Evolutionary conservation across 1,140 invertebrate species (phyloP), one percentile per base, ranked within the genome.

Genomic region (Penaeus japonicus): DNA sequence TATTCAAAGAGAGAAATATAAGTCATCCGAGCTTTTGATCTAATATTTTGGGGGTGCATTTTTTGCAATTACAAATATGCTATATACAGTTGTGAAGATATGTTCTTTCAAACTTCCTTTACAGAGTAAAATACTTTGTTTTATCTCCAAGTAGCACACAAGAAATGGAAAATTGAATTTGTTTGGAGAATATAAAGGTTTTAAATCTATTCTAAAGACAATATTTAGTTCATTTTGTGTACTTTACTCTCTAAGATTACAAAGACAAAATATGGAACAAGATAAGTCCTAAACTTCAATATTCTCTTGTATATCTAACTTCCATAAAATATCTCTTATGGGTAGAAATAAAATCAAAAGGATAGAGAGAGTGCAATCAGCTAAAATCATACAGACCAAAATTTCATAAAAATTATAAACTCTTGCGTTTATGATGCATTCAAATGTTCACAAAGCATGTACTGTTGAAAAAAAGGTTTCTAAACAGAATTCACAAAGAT

Each of bases 251-350:
- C 85, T 87, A 87, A 82, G 85, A 87, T 87, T 82, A 87, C 85
- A 82, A 87, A 87, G 85, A 87, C 85, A 87, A 87, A 87, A 87
- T 87, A 87, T 87, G 85, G 85, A 87, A 87, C 85, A 87, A 87
- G 85, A 87, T 81, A 82, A 87, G 32, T 87, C 73, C 85, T 87
- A 87, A 87, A 87, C 62, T 78, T 87, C 65, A 59, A 55, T 82
- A 57, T 54, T 54, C 82, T 82, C 47, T 81, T 87, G 32, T 87
- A 70, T 80, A 70, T 73, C 78, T 87, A 82, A 73, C 79, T 87
- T 39, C 79, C 47, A 57, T 80, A 87, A 75, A 87, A 87, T 86
- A 79, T 81, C 53, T 81, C 79, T 53, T 84, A 81, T 73, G 47
- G 85, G 85, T 87, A 80, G 73, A 70, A 47, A 47, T 47, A 47